Evolutionary conservation across 2,113 vertebrate species (phyloP).

Genomic region (Bubo bubo): DNA sequence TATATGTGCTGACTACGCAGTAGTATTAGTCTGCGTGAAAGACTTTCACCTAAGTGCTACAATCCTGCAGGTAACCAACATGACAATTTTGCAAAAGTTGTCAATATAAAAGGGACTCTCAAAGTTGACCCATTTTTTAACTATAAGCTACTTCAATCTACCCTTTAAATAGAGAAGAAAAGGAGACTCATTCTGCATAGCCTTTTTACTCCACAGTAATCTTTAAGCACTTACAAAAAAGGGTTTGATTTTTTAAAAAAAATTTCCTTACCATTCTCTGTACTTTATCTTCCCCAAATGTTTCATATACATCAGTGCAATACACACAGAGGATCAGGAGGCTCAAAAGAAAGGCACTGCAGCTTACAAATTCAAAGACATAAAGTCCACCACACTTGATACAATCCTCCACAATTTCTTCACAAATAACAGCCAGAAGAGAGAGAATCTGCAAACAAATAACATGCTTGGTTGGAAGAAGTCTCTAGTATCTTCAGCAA

Average conservation of each 20-base stretch:
- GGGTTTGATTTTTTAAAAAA: not conserved
- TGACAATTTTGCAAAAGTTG: not conserved
- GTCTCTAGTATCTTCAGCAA: not conserved
- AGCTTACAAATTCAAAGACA: constrained; percentile 92
- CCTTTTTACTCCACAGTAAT: not conserved
- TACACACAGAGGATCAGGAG: constrained; percentile 81
- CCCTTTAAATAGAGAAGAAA: not conserved
- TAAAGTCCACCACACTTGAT: constrained; percentile 80
- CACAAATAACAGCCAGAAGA: constrained; percentile 85
- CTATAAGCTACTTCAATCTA: not conserved
- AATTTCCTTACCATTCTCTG: constrained; percentile 71
- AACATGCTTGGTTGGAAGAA: not conserved
- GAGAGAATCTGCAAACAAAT: constrained; percentile 81
- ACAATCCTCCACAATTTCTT: constrained; percentile 83
- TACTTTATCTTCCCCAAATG: constrained; percentile 72
- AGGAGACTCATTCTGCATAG: not conserved
- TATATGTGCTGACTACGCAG: accelerated
- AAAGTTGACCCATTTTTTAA: not conserved
- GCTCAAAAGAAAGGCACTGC: constrained; percentile 86
- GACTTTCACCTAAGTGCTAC: not conserved
- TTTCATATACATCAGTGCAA: constrained; percentile 66
- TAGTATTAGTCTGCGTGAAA: not conserved
- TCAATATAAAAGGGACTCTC: not conserved
- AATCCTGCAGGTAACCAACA: not conserved
- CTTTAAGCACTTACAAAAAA: not conserved